Percentiles rank a stretch among this genome's conserved stretches.
Conservation (phyloP, 2,113 vertebrate genomes). For the Acrocephalus kingi region DNA sequence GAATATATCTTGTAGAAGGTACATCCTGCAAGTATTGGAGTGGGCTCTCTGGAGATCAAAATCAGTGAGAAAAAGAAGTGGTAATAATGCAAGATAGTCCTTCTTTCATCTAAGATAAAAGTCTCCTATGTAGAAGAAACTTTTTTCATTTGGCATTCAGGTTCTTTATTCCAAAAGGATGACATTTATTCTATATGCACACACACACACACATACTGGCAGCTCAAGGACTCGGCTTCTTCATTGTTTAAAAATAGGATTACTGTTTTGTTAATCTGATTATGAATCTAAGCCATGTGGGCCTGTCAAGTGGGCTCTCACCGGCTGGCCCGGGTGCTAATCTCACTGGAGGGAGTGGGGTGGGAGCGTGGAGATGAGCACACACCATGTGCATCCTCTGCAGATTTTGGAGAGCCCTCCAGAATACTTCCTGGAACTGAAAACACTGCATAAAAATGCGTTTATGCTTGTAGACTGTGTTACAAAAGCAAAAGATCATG, state of each 20-base stretch:
- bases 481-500: not conserved
- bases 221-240: not conserved
- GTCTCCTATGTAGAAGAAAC: not conserved
- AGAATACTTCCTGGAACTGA: not conserved
- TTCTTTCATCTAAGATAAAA: not conserved
- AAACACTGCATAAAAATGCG: not conserved
- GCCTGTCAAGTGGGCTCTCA: not conserved
- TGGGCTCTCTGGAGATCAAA: not conserved
- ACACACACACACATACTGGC: not conserved
- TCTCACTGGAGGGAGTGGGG: not conserved
- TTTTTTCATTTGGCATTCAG: not conserved
- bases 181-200: not conserved
- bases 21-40: not conserved
- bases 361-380: not conserved
- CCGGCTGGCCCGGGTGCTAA: not conserved
- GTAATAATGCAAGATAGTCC: not conserved
- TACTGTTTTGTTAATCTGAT: constrained; percentile 10
- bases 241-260: not conserved
- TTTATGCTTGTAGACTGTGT: not conserved
- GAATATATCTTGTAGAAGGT: not conserved
- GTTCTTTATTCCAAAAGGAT: not conserved
- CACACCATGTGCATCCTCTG: not conserved
- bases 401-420: not conserved
- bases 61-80: not conserved
- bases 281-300: not conserved